Evolutionary conservation across 2,113 vertebrate genomes (phyloP), one percentile per base, ranked within the genome.

Genomic region (Smithornis capensis): DNA sequence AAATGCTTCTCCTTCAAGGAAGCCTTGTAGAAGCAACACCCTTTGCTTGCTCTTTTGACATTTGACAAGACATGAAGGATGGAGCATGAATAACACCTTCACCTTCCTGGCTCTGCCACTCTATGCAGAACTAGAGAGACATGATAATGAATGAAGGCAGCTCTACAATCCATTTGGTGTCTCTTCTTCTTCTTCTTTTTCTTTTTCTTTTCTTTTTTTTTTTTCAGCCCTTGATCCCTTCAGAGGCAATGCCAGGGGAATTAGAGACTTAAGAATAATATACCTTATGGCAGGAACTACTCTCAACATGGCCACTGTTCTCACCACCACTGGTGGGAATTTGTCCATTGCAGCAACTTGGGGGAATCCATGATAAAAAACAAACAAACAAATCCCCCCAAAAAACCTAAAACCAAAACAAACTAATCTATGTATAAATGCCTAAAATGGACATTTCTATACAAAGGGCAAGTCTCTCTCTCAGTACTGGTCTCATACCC

Each of bases 41-140:
- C 94, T 96, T 90, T 6, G 15, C 50, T 82, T 89, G 50, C 89
- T 96, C 94, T 95, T 97, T 83, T 79, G 85, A 17, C 14, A 19
- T 95, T 96, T 97, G 96, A 96, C 96, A 97, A 97, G 90, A 10
- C 31, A 2, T 27, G 44, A 83, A 94, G 76, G 38, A 90, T 92
- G 95, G 90, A 97, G 84, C 86, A 92, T 91, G 82, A 95, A 77
- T 19, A 64, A 33, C 57, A 23, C 47, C 38, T 79, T 93, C 53
- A 5, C 38, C 24, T 79, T 55, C 45, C 70, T 29, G 40, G 12
- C 49, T 87, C 38, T 89, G 50, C 47, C 33, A 8, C 67, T 69
- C 33, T 1, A 1, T 9, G 17, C 81, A 87, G 53, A 53, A 50
- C 56, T 59, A 60, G 27, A 70, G 29, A 49, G 50, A 47, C 17